These are phyloP conservation scores for Bryconaethiops microstoma DNA, from an alignment of 2,797 vertebrate species.

Conservation along the genomic window DNA sequence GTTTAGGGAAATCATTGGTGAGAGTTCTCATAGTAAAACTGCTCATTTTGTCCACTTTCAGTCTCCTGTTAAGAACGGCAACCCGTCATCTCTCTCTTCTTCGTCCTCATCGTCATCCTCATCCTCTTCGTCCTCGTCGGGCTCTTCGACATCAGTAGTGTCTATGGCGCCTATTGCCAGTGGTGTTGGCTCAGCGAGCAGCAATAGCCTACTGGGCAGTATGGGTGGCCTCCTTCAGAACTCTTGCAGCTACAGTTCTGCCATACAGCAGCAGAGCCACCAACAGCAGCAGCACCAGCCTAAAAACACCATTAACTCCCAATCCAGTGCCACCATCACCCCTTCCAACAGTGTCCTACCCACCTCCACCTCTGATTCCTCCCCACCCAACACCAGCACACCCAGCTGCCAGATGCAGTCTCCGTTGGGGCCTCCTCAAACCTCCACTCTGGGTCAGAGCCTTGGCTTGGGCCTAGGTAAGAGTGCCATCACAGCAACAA, in stretches of 20 bases:
- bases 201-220: conserved; percentile 78
- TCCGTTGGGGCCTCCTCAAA: conserved; percentile 49
- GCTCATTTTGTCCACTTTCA: conserved; percentile 53
- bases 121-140: conserved; percentile 79
- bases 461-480: conserved; percentile 71
- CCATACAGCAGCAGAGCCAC: conserved; percentile 71
- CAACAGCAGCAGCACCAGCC: conserved; percentile 62
- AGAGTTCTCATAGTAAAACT: too few species aligned
- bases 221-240: conserved; percentile 76
- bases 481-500: conserved; percentile 44
- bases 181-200: conserved; percentile 67
- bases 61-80: conserved; percentile 94
- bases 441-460: conserved; percentile 70
- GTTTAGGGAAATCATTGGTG: too few species aligned
- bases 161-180: conserved; percentile 77
- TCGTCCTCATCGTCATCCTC: conserved; percentile 82
- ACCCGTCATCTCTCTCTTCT: conserved; percentile 79
- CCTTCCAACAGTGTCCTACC: conserved; percentile 63
- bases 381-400: conserved; percentile 66
- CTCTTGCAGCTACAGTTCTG: conserved; percentile 79
- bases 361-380: conserved; percentile 60
- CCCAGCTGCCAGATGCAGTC: conserved; percentile 63
- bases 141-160: conserved; percentile 59
- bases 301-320: conserved; percentile 64
- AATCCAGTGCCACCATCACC: conserved; percentile 57